A percentile compares a stretch with the other conserved stretches of the same genome.
phyloP scores from a whole-genome alignment of 2,113 vertebrate species.

The Xiphophorus maculatus region DNA sequence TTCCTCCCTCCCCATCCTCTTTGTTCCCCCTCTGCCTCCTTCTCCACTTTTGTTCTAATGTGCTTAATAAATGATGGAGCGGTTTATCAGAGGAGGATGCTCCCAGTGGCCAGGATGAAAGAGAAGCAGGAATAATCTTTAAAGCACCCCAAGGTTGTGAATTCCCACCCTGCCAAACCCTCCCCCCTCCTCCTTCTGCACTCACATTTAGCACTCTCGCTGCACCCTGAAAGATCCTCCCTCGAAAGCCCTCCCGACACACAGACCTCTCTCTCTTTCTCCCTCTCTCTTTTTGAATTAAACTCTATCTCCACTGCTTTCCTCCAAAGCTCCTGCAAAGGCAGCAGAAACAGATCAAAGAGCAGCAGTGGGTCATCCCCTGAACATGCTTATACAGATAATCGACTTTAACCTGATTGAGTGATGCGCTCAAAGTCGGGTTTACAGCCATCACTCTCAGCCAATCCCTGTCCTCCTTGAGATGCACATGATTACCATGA shows the following conservation, averaged over 20 bases:
- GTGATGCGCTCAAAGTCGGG: slow-evolving; percentile 45
- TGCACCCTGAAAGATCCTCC: slow-evolving; percentile 57
- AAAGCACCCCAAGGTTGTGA: slow-evolving; percentile 56
- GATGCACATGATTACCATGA: slow-evolving; percentile 10
- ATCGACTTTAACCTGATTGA: slow-evolving; percentile 55
- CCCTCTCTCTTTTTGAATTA: not conserved
- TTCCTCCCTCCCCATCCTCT: not conserved
- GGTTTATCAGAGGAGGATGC: slow-evolving; percentile 62
- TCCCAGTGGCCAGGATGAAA: slow-evolving; percentile 70
- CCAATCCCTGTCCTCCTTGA: slow-evolving; percentile 28
- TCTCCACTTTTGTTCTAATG: slow-evolving; percentile 62
- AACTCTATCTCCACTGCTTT: slow-evolving; percentile 16
- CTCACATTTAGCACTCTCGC: slow-evolving; percentile 49
- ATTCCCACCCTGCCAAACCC: slow-evolving; percentile 54
- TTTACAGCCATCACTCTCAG: slow-evolving; percentile 31
- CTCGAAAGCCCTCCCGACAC: slow-evolving; percentile 26
- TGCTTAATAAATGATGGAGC: slow-evolving; percentile 72
- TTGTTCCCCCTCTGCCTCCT: slow-evolving; percentile 10
- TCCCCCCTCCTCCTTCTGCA: slow-evolving; percentile 30
- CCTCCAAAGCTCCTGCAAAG: slow-evolving; percentile 14
- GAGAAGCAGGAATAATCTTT: slow-evolving; percentile 64
- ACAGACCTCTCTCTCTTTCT: not conserved
- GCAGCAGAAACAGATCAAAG: slow-evolving; percentile 47
- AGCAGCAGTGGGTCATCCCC: slow-evolving; percentile 33
- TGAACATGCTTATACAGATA: slow-evolving; percentile 52